A percentile compares a stretch with the other conserved stretches of the same genome.
These are phyloP conservation scores for Drosophila oshimai DNA, from an alignment of 1,140 invertebrate species.

Conservation along the genomic window DNA sequence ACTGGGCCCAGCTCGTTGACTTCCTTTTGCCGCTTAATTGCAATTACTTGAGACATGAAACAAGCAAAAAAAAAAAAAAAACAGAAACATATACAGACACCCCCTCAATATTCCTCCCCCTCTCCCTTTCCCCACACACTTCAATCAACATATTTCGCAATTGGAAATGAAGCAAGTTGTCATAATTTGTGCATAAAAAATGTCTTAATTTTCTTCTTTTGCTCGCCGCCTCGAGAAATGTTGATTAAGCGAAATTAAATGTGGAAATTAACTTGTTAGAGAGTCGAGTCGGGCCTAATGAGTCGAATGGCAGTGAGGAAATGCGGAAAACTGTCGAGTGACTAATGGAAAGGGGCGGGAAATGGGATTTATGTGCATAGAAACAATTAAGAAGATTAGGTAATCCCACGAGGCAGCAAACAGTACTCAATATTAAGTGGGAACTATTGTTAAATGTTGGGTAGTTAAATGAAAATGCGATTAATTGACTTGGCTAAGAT, in stretches of 20 bases:
- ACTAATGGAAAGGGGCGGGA: background rate
- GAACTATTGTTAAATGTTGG: too few species aligned
- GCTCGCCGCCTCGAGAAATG: constrained; percentile 13
- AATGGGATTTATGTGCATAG: background rate
- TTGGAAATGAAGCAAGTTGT: constrained; percentile 56
- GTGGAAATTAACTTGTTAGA: constrained; percentile 64
- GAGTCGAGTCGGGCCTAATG: background rate
- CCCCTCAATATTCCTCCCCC: background rate
- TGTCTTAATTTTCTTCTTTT: constrained; percentile 19
- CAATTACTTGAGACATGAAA: constrained; percentile 67
- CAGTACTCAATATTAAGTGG: background rate
- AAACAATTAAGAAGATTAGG: constrained; percentile 10
- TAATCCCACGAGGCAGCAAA: background rate
- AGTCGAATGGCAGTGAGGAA: constrained; percentile 14
- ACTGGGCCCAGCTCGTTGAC: constrained; percentile 36
- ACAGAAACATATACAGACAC: too few species aligned
- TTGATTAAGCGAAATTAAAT: constrained; percentile 68
- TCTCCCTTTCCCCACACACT: background rate
- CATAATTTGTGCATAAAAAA: constrained; percentile 61
- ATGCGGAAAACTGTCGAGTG: constrained; percentile 5
- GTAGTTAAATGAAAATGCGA: too few species aligned
- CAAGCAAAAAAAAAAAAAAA: constrained; percentile 15
- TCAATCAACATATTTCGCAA: constrained; percentile 38
- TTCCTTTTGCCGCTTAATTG: constrained; percentile 69
- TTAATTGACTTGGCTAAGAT: too few species aligned